A percentile compares a stretch with the other conserved stretches of the same genome.
These are phyloP conservation scores for Sminthurinus signatus DNA, from an alignment of 1,140 invertebrate genomes.

Conservation along the genomic window DNA sequence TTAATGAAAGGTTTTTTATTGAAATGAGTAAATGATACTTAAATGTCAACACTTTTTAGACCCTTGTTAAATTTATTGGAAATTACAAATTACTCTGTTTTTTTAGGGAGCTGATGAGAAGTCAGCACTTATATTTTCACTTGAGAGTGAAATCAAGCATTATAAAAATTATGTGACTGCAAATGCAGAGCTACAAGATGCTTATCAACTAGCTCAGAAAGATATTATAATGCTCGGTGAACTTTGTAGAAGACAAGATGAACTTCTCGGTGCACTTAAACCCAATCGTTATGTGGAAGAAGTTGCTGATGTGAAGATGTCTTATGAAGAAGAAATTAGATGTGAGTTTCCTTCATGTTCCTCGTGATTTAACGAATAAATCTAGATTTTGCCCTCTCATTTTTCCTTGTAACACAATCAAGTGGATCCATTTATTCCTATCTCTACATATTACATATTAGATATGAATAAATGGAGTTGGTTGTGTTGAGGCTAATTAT, in stretches of 20 bases:
- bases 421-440: too few species aligned
- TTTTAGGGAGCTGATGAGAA: slow-evolving; percentile 28
- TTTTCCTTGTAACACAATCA: too few species aligned
- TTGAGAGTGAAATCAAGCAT: slow-evolving; percentile 23
- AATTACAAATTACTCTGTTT: neutral
- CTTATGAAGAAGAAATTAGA: slow-evolving; percentile 32
- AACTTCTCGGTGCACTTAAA: slow-evolving; percentile 10
- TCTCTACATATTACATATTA: too few species aligned
- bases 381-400: too few species aligned
- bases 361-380: too few species aligned
- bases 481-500: too few species aligned
- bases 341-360: slow-evolving; percentile 9
- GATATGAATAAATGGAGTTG: too few species aligned
- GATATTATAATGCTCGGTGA: slow-evolving; percentile 39
- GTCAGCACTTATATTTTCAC: slow-evolving; percentile 18
- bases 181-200: slow-evolving; percentile 30
- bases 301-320: slow-evolving; percentile 28
- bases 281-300: slow-evolving; percentile 15
- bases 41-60: neutral
- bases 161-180: slow-evolving; percentile 13
- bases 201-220: slow-evolving; percentile 26
- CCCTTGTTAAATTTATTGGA: too few species aligned
- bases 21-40: neutral
- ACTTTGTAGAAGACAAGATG: slow-evolving; percentile 32
- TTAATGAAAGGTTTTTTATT: neutral